A percentile compares a stretch with the other conserved stretches of the same genome.
Conservation (phyloP, 2,113 vertebrate species). For the Bungarus multicinctus region DNA sequence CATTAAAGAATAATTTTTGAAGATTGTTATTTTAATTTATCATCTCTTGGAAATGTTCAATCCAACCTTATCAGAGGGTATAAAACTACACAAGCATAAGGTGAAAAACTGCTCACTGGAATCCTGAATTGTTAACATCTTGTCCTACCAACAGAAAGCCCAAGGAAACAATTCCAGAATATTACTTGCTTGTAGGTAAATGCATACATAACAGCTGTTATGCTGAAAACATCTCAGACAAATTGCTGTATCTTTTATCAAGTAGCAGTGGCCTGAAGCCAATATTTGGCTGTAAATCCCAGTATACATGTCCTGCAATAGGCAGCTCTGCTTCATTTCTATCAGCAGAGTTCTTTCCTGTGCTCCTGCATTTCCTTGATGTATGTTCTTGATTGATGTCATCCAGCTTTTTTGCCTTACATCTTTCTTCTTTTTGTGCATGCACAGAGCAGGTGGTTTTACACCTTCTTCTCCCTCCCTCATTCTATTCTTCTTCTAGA, state of each 20-base stretch:
- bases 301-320: background rate
- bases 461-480: background rate
- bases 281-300: slow-evolving; percentile 1
- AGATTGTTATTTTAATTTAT: slow-evolving; percentile 55
- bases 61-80: slow-evolving; percentile 50
- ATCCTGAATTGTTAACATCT: slow-evolving; percentile 42
- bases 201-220: slow-evolving; percentile 1
- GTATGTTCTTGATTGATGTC: background rate
- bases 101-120: slow-evolving; percentile 34
- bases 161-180: slow-evolving; percentile 36
- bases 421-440: background rate
- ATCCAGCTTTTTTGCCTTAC: background rate
- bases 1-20: slow-evolving; percentile 57
- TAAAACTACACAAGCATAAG: slow-evolving; percentile 41
- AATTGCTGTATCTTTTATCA: slow-evolving; percentile 13
- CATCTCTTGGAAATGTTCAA: slow-evolving; percentile 53
- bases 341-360: background rate
- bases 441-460: background rate
- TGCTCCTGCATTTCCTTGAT: background rate
- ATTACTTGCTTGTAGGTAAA: slow-evolving; percentile 22
- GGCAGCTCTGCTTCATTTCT: background rate
- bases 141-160: slow-evolving; percentile 34
- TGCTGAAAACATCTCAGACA: background rate
- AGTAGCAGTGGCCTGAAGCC: background rate
- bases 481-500: background rate